Percentiles rank a stretch among this genome's conserved stretches.
These are phyloP conservation scores for Oxycera nigricornis DNA, from an alignment of 2,888 invertebrate species.

Conservation along the genomic window DNA sequence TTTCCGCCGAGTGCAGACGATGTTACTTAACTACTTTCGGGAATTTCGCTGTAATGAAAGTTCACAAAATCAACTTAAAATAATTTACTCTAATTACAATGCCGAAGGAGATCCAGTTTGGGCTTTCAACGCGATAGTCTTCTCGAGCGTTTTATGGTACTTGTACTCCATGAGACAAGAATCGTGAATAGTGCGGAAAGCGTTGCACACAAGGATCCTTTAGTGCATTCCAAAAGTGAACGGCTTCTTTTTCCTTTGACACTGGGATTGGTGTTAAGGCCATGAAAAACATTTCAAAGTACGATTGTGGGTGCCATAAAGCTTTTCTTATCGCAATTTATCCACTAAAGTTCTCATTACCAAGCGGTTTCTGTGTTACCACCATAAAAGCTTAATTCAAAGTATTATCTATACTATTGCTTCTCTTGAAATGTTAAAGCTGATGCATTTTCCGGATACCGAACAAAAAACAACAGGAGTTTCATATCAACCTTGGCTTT, in stretches of 20 bases:
- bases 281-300: conserved; percentile 35
- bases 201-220: background rate
- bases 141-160: conserved; percentile 12
- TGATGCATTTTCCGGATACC: too few relatives aligned
- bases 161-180: background rate
- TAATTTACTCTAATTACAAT: conserved; percentile 38
- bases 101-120: conserved; percentile 18
- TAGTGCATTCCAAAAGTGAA: too few relatives aligned
- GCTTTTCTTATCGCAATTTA: conserved; percentile 12
- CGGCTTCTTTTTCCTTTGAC: background rate
- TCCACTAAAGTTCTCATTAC: too few relatives aligned
- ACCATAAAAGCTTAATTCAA: too few relatives aligned
- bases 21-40: conserved; percentile 33
- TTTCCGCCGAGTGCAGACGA: conserved; percentile 24
- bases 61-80: conserved; percentile 38
- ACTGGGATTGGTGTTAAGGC: background rate
- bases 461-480: too few relatives aligned
- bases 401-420: too few relatives aligned
- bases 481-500: too few relatives aligned
- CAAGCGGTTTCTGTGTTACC: too few relatives aligned
- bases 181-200: background rate
- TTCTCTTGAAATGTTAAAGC: too few relatives aligned
- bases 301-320: conserved; percentile 23
- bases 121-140: conserved; percentile 23
- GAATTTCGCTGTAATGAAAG: conserved; percentile 33